These are phyloP conservation scores for Gyrodactylus bullatarudis DNA, from an alignment of 1,140 invertebrate species.

Conservation along the genomic window DNA sequence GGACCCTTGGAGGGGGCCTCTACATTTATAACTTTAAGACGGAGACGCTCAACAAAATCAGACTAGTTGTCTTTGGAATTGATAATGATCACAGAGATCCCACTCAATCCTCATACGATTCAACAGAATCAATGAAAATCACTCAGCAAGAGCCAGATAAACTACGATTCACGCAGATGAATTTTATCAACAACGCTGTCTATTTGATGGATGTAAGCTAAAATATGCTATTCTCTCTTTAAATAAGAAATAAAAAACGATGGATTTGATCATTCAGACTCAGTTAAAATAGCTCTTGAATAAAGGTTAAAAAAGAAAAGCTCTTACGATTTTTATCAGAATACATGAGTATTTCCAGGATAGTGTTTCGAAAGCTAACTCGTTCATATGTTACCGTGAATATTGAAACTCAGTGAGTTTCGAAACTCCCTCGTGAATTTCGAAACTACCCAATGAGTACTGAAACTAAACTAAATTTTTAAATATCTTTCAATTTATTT, in stretches of 20 bases:
- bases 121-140: not conserved
- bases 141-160: not conserved
- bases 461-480: too few relatives aligned
- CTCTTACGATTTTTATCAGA: too few relatives aligned
- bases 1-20: not conserved
- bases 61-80: not conserved
- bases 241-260: not conserved
- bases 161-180: not conserved
- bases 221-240: not conserved
- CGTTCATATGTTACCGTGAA: too few relatives aligned
- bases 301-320: too few relatives aligned
- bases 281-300: too few relatives aligned
- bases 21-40: not conserved
- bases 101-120: not conserved
- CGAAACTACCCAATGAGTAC: too few relatives aligned
- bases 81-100: not conserved
- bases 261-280: too few relatives aligned
- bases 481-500: too few relatives aligned
- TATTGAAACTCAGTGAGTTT: too few relatives aligned
- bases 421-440: too few relatives aligned
- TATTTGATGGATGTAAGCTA: not conserved
- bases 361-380: too few relatives aligned
- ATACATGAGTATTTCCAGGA: too few relatives aligned
- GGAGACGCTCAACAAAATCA: not conserved
- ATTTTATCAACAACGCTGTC: not conserved